Evolutionary conservation across 2,113 vertebrate genomes (phyloP).

Genomic region (Pristiophorus japonicus): DNA sequence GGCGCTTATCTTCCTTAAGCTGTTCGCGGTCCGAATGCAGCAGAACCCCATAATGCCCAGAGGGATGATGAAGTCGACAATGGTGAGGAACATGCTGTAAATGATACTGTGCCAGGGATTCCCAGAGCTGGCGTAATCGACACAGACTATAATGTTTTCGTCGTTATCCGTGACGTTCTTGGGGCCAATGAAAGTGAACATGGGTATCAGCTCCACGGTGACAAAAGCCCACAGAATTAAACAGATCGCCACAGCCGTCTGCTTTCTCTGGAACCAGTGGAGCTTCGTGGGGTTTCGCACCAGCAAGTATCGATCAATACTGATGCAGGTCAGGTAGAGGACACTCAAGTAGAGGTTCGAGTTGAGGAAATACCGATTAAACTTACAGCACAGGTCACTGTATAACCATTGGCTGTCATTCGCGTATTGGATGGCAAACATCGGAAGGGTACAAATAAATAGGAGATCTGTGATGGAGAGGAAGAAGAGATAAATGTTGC

Average conservation of each 20-base stretch:
- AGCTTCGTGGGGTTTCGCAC: conserved; percentile 31
- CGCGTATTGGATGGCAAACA: conserved; percentile 40
- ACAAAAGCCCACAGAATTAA: conserved; percentile 17
- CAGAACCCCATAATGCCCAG: conserved; percentile 5
- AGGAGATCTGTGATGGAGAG: conserved; percentile 41
- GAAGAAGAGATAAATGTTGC: conserved; percentile 40
- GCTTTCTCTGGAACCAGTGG: conserved; percentile 21
- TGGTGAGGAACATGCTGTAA: conserved; percentile 34
- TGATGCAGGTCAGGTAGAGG: conserved; percentile 41
- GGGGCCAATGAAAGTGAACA: conserved; percentile 33
- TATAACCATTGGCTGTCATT: conserved; percentile 41
- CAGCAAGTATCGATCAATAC: conserved; percentile 40
- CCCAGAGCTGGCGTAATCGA: conserved; percentile 38
- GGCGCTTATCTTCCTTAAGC: background rate
- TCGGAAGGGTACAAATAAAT: conserved; percentile 41
- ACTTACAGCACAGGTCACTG: conserved; percentile 39
- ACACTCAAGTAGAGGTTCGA: conserved; percentile 44
- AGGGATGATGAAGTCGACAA: conserved; percentile 20
- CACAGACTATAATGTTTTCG: background rate
- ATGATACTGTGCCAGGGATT: background rate
- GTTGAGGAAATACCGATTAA: conserved; percentile 40
- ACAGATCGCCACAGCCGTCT: background rate
- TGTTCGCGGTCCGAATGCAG: background rate
- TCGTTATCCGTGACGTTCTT: conserved; percentile 27
- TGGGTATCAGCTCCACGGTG: conserved; percentile 35